Evolutionary conservation across 1,140 invertebrate genomes (phyloP), one percentile per base, ranked within the genome.

Genomic region (Kradibia gibbosae): DNA sequence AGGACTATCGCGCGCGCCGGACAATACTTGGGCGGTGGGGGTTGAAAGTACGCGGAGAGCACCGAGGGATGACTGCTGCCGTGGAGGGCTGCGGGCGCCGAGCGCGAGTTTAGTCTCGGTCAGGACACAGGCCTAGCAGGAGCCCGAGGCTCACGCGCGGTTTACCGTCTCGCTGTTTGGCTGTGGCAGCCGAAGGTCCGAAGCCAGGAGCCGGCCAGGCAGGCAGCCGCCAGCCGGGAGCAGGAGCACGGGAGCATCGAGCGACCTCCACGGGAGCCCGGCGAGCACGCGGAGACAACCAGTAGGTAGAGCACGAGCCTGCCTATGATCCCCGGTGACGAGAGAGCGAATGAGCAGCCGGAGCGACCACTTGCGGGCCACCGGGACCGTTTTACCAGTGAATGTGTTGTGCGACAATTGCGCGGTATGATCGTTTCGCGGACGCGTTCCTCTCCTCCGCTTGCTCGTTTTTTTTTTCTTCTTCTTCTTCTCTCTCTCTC

Each of bases 21-120:
- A 84, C 88, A 89, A 88, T 88, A 87, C 74, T 89, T 90, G 86
- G 72, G 60, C 88, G 80, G 67, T 48, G 72, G 84, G 72, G 60
- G 67, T 82, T 83, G 84, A 85, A 89, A 89, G 88, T 90, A 89
- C 88, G 89, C 89, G 86, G 50, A 53, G 50, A 73, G 53, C 87
- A 83, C 86, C 88, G 89, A 91, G 89, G 89, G 90, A 90, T 90
- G 89, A 90, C 88, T 88, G 86, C 79, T 36, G 53, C 72, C 10
- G 20, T 11, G 53, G 75, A 76, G 75, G 57, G 75, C 75, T 62
- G 57, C 42, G 17, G 20, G 22, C 42, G 45, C 34, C 88, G 90
- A 90, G 89, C 88, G 90, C 85, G 88, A 89, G 89, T 90, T 87
- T 91, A 91, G 90, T 91, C 90, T 91, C 87, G 90, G 90, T 88